These are phyloP conservation scores for Ictidomys tridecemlineatus DNA, from an alignment of 2,113 vertebrate genomes.

Conservation along the genomic window DNA sequence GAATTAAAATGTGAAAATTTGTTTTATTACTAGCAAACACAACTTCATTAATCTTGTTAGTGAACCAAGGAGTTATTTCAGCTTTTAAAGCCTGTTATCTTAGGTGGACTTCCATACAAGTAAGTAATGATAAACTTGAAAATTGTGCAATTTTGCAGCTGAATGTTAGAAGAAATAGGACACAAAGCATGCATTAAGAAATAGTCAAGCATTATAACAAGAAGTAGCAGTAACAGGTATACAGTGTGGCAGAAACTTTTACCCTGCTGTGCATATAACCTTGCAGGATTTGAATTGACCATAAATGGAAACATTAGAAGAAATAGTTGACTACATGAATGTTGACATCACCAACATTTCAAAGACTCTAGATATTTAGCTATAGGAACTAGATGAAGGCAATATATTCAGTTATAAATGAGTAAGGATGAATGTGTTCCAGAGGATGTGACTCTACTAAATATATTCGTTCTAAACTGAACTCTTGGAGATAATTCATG, in stretches of 20 bases:
- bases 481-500: not conserved
- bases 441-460: not conserved
- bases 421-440: not conserved
- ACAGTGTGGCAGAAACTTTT: not conserved
- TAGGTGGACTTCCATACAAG: not conserved
- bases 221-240: not conserved
- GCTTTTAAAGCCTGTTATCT: not conserved
- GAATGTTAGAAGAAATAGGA: constrained; percentile 22
- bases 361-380: not conserved
- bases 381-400: not conserved
- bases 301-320: not conserved
- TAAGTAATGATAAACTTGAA: not conserved
- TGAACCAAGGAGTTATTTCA: not conserved
- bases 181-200: not conserved
- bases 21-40: not conserved
- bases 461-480: not conserved
- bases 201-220: too few relatives aligned
- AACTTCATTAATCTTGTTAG: not conserved
- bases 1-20: not conserved
- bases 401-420: not conserved
- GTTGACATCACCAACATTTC: too few relatives aligned
- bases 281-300: not conserved
- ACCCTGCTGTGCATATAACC: not conserved
- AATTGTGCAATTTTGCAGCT: not conserved
- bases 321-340: not conserved